Evolutionary conservation across 1,140 invertebrate species (phyloP).

Genomic region (Sitobion miscanthi): DNA sequence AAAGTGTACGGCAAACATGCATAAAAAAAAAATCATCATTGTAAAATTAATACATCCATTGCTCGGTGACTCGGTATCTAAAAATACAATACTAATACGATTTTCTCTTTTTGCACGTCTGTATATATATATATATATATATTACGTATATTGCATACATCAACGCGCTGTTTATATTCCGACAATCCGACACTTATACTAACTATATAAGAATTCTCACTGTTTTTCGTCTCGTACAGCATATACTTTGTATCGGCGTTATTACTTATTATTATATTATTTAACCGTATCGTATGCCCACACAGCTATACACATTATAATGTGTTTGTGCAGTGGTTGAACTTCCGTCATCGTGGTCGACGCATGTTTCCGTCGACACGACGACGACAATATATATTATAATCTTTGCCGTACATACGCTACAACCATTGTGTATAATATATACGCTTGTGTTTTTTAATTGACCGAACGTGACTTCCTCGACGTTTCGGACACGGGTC

Average conservation of each 20-base stretch:
- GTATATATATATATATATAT: neutral
- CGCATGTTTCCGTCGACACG: conserved; percentile 31
- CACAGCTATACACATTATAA: neutral
- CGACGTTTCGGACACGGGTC: conserved; percentile 43
- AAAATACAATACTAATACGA: neutral
- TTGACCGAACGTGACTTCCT: conserved; percentile 53
- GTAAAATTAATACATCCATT: neutral
- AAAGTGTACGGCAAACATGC: neutral
- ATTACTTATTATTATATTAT: neutral
- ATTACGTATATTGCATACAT: neutral
- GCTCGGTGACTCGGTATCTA: neutral
- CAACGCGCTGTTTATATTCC: neutral
- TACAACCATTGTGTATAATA: neutral
- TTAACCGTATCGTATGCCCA: neutral
- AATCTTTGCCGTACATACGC: neutral
- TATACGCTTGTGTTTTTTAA: conserved; percentile 43
- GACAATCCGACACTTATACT: neutral
- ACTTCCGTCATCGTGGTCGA: conserved; percentile 16
- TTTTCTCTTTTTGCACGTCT: neutral
- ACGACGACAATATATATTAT: conserved; percentile 21
- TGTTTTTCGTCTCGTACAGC: neutral
- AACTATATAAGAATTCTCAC: neutral
- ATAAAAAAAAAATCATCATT: neutral
- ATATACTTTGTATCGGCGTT: neutral
- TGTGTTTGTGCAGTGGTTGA: neutral